These are phyloP conservation scores for Solea solea DNA, from an alignment of 2,113 vertebrate species.

Conservation along the genomic window DNA sequence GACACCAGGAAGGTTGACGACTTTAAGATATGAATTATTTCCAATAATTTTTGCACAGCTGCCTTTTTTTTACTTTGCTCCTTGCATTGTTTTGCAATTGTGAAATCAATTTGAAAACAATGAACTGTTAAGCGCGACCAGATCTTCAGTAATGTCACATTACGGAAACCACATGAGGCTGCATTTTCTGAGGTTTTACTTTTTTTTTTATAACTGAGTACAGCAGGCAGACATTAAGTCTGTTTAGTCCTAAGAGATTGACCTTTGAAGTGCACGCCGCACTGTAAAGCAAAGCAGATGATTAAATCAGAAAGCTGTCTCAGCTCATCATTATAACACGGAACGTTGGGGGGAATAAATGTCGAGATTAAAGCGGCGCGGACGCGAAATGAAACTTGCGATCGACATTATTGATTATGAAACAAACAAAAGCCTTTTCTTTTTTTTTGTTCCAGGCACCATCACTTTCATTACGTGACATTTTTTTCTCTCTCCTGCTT, in stretches of 20 bases:
- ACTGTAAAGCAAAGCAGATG: constrained; percentile 68
- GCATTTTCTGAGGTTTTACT: constrained; percentile 25
- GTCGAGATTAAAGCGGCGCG: constrained; percentile 25
- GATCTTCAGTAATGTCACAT: not conserved
- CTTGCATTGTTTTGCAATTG: too few species aligned
- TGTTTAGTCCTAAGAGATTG: constrained; percentile 59
- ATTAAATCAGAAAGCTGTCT: constrained; percentile 73
- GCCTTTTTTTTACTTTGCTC: too few species aligned
- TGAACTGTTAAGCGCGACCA: too few species aligned
- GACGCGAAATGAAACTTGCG: constrained; percentile 28
- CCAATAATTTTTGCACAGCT: too few species aligned
- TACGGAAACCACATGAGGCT: too few species aligned
- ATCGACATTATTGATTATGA: constrained; percentile 53
- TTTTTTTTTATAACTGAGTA: constrained; percentile 26
- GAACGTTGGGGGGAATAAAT: constrained; percentile 42
- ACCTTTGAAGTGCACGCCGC: constrained; percentile 69
- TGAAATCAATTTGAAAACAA: too few species aligned
- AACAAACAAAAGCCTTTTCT: constrained; percentile 30
- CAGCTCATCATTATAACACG: constrained; percentile 58
- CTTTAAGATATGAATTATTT: too few species aligned
- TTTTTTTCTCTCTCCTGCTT: constrained; percentile 6
- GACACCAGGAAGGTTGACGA: too few species aligned
- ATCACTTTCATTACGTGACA: constrained; percentile 32
- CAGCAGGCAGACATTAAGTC: constrained; percentile 50
- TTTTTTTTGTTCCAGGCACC: constrained; percentile 5